Evolutionary conservation across 1,140 invertebrate genomes (phyloP).

Genomic region (Drosophila mayri): DNA sequence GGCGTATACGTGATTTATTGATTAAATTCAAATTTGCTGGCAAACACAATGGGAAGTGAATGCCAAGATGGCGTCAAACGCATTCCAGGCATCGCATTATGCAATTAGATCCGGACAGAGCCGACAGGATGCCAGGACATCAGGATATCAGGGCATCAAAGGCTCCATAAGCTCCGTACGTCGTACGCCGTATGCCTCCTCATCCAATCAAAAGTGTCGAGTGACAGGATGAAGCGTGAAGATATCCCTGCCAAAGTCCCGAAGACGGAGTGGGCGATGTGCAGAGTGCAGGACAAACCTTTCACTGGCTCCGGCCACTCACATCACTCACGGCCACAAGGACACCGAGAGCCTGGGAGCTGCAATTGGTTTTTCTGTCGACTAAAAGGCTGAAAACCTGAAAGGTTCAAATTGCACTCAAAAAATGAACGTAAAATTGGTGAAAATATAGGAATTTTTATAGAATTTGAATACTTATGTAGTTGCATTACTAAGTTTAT

Average conservation of each 20-base stretch:
- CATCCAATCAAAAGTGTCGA: constrained; percentile 32
- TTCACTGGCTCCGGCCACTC: constrained; percentile 30
- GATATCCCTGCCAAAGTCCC: constrained; percentile 22
- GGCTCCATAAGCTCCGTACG: constrained; percentile 9
- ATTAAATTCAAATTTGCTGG: constrained; percentile 67
- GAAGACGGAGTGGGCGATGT: constrained; percentile 13
- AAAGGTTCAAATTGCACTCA: constrained; percentile 5
- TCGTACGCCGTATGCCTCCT: constrained; percentile 3
- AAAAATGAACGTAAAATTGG: background rate
- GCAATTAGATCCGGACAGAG: constrained; percentile 50
- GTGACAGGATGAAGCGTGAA: constrained; percentile 31
- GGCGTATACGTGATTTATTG: constrained; percentile 76
- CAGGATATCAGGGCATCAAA: constrained; percentile 26
- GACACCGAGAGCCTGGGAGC: constrained; percentile 4
- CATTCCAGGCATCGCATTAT: constrained; percentile 47
- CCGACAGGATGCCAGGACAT: constrained; percentile 17
- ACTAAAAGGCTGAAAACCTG: background rate
- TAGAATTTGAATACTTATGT: background rate
- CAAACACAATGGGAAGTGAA: constrained; percentile 34
- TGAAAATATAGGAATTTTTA: background rate
- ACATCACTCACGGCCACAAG: constrained; percentile 29
- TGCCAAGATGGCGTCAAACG: constrained; percentile 34
- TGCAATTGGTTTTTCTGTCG: constrained; percentile 6
- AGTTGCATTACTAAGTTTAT: background rate
- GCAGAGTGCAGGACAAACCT: constrained; percentile 29